A percentile compares a stretch with the other conserved stretches of the same genome.
Evolutionary conservation across 2,888 invertebrate species (phyloP).

Genomic region (Eumerus sabulonum): DNA sequence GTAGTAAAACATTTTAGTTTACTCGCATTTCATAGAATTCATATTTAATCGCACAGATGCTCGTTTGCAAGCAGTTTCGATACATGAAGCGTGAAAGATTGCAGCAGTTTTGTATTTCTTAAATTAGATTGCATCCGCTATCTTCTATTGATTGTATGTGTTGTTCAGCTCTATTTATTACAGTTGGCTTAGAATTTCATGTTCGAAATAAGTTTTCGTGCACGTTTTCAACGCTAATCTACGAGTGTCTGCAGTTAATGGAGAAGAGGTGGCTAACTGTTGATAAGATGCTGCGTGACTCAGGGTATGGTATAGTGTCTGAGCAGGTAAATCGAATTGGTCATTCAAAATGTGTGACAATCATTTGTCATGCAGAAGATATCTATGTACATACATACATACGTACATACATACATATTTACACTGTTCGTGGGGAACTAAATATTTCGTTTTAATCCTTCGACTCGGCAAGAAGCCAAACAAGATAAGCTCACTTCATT

Average conservation of each 20-base stretch:
- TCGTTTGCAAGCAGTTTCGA: constrained; percentile 26
- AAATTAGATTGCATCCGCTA: constrained; percentile 36
- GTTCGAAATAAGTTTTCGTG: neutral
- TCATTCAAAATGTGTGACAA: neutral
- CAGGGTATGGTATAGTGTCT: no score
- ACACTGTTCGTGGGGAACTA: no score
- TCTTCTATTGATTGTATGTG: constrained; percentile 42
- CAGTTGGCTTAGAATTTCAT: constrained; percentile 30
- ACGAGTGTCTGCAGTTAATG: neutral
- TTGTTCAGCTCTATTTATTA: constrained; percentile 37
- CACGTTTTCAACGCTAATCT: neutral
- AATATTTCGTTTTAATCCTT: no score
- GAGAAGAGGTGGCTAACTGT: no score
- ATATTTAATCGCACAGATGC: constrained; percentile 42
- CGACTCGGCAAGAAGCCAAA: no score
- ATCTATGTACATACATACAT: no score
- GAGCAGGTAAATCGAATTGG: constrained; percentile 7
- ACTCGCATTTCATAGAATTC: constrained; percentile 36
- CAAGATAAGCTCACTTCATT: no score
- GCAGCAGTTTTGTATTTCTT: constrained; percentile 34
- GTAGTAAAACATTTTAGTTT: constrained; percentile 33
- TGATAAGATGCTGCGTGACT: no score
- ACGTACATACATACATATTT: no score
- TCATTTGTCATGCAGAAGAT: neutral
- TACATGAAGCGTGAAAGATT: constrained; percentile 12